Evolutionary conservation across 2,888 invertebrate genomes (phyloP), one percentile per base, ranked within the genome.

Genomic region (Leptopilina drosophilae): DNA sequence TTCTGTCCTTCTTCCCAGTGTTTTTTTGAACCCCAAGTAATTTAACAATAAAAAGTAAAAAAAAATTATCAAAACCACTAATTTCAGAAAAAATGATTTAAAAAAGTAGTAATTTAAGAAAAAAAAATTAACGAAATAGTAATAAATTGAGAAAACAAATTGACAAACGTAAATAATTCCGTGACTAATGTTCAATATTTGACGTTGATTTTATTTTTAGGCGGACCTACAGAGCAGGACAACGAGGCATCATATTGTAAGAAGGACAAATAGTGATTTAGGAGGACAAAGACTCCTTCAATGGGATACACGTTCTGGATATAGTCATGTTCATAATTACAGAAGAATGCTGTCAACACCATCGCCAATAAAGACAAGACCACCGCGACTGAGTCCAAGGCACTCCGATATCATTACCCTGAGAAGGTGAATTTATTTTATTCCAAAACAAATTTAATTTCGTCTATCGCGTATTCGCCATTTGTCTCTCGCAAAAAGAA

Each of bases 231-330:
- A 93, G 86, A 93, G 92, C 69, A 92, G 93, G 66, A 89, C 92
- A 76, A 83, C 86, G 77, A 87, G 89, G 78, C 92, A 93, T 82
- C 92, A 92, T 82, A 92, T 93, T 88, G 94, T 94, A 78, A 91
- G 94, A 78, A 89, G 94, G 77, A 93, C 94, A 9, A 93, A 94
- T 88, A 94, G 94, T 80, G 94, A 94, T 88, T 91, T 94, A 82
- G 94, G 94, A 76, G 94, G 94, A 40, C 93, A 93, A 84, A 90
- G 94, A 78, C 90, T 93, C 78, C 91, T 94, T 75, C 93, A 93
- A 87, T 93, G 94, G 93, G 94, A 94, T 84, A 89, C 91, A 81
- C 88, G 92, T 64, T 88, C 88, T 62, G 90, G 89, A 77, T 89
- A 90, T 86, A 88, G 88, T 85, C 91, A 84, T 87, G 91, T 80